Conservation (phyloP, 2,113 vertebrate genomes). For the Marmota flaviventris region DNA sequence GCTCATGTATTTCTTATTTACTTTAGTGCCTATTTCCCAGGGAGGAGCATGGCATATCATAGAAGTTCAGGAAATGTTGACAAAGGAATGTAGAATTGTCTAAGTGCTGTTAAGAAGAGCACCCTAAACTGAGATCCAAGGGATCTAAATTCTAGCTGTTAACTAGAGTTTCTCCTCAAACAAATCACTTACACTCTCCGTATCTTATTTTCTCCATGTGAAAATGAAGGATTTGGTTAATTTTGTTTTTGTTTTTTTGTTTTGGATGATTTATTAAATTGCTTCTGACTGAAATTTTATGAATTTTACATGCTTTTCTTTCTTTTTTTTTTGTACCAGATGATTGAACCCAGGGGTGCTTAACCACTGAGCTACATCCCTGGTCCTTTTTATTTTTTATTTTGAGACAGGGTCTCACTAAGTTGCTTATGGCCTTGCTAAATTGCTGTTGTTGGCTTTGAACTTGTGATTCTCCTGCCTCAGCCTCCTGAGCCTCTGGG, state of each 20-base stretch:
- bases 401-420: too few species aligned
- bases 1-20: neutral
- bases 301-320: conserved; percentile 1
- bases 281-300: neutral
- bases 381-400: too few species aligned
- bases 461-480: too few species aligned
- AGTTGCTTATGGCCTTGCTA: too few species aligned
- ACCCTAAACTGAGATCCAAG: neutral
- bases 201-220: neutral
- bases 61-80: conserved; percentile 30
- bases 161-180: neutral
- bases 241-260: neutral
- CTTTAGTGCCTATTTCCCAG: neutral
- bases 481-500: too few species aligned
- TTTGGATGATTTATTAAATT: conserved; percentile 7
- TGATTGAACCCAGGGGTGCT: neutral
- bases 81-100: neutral
- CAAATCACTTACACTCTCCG: neutral
- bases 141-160: neutral
- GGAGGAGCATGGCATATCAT: neutral
- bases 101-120: neutral
- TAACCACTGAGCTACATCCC: too few species aligned
- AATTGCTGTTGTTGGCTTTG: too few species aligned
- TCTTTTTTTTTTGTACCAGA: too few species aligned
- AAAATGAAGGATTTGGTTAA: neutral